A percentile compares a stretch with the other conserved stretches of the same genome.
phyloP scores from a whole-genome alignment of 2,888 invertebrate species.

The Xanthia icteritia region DNA sequence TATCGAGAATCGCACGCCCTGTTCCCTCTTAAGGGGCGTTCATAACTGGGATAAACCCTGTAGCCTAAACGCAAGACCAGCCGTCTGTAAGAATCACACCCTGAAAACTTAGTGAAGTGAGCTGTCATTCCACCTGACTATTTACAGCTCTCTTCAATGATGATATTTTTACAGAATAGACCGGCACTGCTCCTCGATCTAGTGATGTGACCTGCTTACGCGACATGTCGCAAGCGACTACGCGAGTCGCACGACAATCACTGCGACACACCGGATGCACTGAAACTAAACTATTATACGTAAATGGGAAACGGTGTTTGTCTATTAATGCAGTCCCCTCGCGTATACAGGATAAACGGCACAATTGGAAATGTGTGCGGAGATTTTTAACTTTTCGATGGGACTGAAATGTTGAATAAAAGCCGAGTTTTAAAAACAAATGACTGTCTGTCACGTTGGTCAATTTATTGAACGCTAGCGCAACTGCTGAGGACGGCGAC shows the following conservation, averaged over 20 bases:
- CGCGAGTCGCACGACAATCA: constrained; percentile 78
- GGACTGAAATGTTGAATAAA: neutral
- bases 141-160: neutral
- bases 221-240: constrained; percentile 74
- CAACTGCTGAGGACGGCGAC: neutral
- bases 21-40: too few relatives aligned
- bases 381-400: constrained; percentile 3
- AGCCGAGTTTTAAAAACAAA: neutral
- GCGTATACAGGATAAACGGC: constrained; percentile 54
- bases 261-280: constrained; percentile 81
- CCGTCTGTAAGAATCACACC: neutral
- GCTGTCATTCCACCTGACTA: too few relatives aligned
- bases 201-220: constrained; percentile 62
- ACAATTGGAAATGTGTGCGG: constrained; percentile 38
- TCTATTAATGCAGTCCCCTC: constrained; percentile 80
- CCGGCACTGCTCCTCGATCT: constrained; percentile 17
- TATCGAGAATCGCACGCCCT: too few relatives aligned
- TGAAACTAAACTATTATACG: constrained; percentile 83
- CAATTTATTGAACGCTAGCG: neutral
- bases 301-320: constrained; percentile 86
- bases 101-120: neutral
- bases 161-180: neutral
- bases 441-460: neutral
- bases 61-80: neutral
- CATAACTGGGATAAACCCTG: too few relatives aligned